Evolutionary conservation across 2,888 invertebrate species (phyloP).

Genomic region (Eupsilia transversa): DNA sequence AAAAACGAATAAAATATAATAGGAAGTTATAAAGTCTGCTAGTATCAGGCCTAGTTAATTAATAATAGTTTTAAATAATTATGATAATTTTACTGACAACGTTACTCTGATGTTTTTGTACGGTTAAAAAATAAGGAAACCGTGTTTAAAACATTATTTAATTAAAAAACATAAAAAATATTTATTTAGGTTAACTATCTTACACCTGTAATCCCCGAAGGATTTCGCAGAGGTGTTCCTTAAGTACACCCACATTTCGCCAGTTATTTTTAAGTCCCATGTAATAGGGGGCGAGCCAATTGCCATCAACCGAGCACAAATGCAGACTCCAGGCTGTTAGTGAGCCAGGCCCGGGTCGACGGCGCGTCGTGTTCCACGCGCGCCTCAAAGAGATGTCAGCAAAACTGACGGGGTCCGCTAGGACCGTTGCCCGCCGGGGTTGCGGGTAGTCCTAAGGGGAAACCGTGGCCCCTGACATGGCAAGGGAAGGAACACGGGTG

Average conservation of each 20-base stretch:
- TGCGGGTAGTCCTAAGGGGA: too few species aligned
- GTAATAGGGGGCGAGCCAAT: background rate
- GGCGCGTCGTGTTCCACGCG: too few species aligned
- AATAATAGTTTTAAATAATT: conserved; percentile 39
- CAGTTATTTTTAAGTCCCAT: background rate
- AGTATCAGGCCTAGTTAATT: conserved; percentile 31
- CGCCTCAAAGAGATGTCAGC: too few species aligned
- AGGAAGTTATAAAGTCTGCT: conserved; percentile 51
- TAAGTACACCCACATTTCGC: background rate
- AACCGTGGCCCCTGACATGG: too few species aligned
- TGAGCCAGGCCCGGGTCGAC: too few species aligned
- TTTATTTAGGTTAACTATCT: background rate
- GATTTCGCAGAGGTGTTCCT: background rate
- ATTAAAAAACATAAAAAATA: background rate
- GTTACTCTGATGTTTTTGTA: conserved; percentile 1
- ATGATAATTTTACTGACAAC: conserved; percentile 48
- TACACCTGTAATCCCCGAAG: too few species aligned
- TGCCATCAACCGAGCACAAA: background rate
- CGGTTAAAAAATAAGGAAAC: conserved; percentile 50
- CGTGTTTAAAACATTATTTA: background rate
- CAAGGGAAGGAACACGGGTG: too few species aligned
- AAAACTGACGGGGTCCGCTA: too few species aligned
- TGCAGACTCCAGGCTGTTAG: too few species aligned
- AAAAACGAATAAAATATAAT: conserved; percentile 25
- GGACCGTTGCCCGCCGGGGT: too few species aligned